Conservation (phyloP, 2,113 vertebrate genomes). For the Chascanopsetta lugubris region DNA sequence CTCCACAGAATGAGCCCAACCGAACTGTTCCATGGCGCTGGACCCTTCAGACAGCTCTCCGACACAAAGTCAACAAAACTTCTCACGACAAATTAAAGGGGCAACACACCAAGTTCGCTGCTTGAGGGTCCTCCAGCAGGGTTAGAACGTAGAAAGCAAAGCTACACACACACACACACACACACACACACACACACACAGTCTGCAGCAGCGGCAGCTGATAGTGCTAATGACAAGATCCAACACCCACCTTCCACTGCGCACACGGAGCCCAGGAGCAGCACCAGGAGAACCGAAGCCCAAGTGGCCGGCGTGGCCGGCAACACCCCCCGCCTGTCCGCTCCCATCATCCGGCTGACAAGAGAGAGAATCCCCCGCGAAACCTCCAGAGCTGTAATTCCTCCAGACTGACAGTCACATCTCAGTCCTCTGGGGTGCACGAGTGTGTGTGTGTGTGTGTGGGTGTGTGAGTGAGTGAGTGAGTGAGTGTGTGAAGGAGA, state of each 20-base stretch:
- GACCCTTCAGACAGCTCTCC: too few species aligned
- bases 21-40: too few species aligned
- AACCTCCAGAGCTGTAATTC: too few species aligned
- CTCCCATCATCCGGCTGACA: slow-evolving; percentile 54
- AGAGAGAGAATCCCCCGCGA: slow-evolving; percentile 52
- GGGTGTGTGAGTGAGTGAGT: background rate
- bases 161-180: too few species aligned
- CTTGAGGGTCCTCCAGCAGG: too few species aligned
- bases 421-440: slow-evolving; percentile 36
- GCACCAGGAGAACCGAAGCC: slow-evolving; percentile 55
- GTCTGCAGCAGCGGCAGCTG: too few species aligned
- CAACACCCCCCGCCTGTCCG: slow-evolving; percentile 29
- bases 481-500: slow-evolving; percentile 1
- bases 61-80: too few species aligned
- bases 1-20: too few species aligned
- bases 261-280: slow-evolving; percentile 55
- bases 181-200: too few species aligned
- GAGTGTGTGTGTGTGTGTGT: background rate
- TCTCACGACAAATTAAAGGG: too few species aligned
- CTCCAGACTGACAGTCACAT: slow-evolving; percentile 62
- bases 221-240: background rate
- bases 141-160: too few species aligned
- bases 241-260: slow-evolving; percentile 80
- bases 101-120: too few species aligned
- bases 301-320: slow-evolving; percentile 57